A percentile compares a stretch with the other conserved stretches of the same genome.
Evolutionary conservation across 2,113 vertebrate genomes (phyloP).

Genomic region (Stegostoma tigrinum): DNA sequence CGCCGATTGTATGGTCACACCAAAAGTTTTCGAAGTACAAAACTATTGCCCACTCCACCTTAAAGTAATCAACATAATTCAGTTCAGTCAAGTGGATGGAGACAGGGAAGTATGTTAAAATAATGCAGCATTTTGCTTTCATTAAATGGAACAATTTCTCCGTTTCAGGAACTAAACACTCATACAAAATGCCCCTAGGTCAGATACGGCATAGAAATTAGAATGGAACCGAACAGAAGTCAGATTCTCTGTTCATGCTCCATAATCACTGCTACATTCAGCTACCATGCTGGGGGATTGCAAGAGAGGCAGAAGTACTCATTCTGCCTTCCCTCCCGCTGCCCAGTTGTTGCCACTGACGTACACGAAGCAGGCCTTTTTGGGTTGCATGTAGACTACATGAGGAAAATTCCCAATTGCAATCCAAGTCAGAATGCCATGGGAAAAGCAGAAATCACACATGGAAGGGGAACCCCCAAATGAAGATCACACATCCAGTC

Average conservation of each 20-base stretch:
- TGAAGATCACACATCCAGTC: background rate
- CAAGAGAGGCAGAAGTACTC: background rate
- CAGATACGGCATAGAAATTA: background rate
- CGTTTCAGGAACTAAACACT: background rate
- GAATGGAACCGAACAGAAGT: background rate
- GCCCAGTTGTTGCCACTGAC: background rate
- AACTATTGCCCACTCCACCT: background rate
- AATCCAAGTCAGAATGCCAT: background rate
- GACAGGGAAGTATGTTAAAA: background rate
- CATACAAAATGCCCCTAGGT: background rate
- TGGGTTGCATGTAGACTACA: background rate
- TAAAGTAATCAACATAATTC: background rate
- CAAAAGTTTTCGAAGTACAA: background rate
- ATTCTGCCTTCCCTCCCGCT: background rate
- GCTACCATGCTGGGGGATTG: background rate
- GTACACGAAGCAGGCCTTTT: background rate
- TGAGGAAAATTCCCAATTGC: background rate
- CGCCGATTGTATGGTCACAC: background rate
- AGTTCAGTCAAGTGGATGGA: background rate
- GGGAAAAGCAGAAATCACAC: background rate
- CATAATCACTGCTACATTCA: background rate
- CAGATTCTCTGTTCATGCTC: background rate
- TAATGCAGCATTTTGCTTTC: background rate
- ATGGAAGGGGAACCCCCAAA: background rate
- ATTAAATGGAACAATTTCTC: background rate